Percentiles rank a stretch among this genome's conserved stretches.
Conservation (phyloP, 2,888 invertebrate genomes). For the Meandrusa payeni region DNA sequence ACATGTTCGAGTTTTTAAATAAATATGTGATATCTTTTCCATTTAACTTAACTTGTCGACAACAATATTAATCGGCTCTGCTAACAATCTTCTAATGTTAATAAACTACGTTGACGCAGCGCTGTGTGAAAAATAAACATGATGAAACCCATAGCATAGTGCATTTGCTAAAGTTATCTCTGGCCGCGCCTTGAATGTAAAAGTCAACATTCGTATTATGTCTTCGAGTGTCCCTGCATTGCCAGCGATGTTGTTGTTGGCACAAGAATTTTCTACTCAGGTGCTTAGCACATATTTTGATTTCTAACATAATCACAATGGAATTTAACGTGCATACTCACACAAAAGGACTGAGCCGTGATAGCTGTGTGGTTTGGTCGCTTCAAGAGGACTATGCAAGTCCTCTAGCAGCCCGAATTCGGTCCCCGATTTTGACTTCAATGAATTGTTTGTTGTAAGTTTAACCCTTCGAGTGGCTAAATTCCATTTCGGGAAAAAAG, state of each 20-base stretch:
- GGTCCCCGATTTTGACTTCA: no score
- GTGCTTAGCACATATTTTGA: constrained; percentile 24
- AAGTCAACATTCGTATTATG: constrained; percentile 68
- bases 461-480: no score
- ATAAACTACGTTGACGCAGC: constrained; percentile 56
- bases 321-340: constrained; percentile 2
- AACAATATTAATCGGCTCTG: constrained; percentile 44
- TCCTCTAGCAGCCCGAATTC: no score
- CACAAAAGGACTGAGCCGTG: constrained; percentile 5
- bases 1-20: constrained; percentile 17
- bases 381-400: no score
- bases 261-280: constrained; percentile 32
- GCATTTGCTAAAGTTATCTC: constrained; percentile 74
- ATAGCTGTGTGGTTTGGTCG: no score
- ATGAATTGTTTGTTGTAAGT: no score
- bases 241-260: constrained; percentile 44
- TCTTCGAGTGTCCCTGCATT: constrained; percentile 54
- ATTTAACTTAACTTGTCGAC: constrained; percentile 33
- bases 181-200: constrained; percentile 59
- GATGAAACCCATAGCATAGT: constrained; percentile 50
- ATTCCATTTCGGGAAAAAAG: no score
- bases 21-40: constrained; percentile 27
- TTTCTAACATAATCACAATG: constrained; percentile 17
- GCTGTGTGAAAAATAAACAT: constrained; percentile 72
- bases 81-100: constrained; percentile 51